Evolutionary conservation across 37 sponge, comb jelly and placozoan species (phyloP).

Genomic region (Eunapius fragilis): DNA sequence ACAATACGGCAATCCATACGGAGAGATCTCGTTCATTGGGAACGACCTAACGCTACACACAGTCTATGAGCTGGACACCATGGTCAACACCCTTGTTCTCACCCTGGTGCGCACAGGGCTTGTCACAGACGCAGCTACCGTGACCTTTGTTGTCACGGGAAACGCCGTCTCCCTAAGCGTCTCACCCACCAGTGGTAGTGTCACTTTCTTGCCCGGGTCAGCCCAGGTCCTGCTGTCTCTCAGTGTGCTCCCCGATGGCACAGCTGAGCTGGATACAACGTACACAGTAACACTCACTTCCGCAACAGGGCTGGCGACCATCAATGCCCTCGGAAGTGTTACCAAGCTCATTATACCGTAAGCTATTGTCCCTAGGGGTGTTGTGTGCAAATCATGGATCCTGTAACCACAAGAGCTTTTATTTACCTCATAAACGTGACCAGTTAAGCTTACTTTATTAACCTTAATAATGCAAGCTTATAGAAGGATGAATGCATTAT

Average conservation of each 20-base stretch:
- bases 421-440: background rate
- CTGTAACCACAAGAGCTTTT: background rate
- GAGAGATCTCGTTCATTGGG: conserved; percentile 73
- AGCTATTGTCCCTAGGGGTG: background rate
- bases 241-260: conserved; percentile 56
- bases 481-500: no score
- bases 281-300: conserved; percentile 62
- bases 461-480: no score
- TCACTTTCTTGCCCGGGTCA: conserved; percentile 18
- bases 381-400: background rate
- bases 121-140: conserved; percentile 6
- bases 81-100: conserved; percentile 8
- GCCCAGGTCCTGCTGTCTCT: conserved; percentile 26
- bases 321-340: conserved; percentile 34
- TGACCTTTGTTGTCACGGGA: conserved; percentile 24
- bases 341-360: conserved; percentile 64
- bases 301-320: conserved; percentile 47
- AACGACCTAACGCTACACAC: conserved; percentile 39
- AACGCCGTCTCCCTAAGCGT: conserved; percentile 3
- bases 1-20: conserved; percentile 77
- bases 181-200: conserved; percentile 41
- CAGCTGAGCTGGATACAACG: conserved; percentile 72
- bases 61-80: conserved; percentile 12
- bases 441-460: no score
- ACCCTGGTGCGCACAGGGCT: conserved; percentile 50